These are phyloP conservation scores for Microhierax caerulescens DNA, from an alignment of 2,797 vertebrate genomes.

Conservation along the genomic window DNA sequence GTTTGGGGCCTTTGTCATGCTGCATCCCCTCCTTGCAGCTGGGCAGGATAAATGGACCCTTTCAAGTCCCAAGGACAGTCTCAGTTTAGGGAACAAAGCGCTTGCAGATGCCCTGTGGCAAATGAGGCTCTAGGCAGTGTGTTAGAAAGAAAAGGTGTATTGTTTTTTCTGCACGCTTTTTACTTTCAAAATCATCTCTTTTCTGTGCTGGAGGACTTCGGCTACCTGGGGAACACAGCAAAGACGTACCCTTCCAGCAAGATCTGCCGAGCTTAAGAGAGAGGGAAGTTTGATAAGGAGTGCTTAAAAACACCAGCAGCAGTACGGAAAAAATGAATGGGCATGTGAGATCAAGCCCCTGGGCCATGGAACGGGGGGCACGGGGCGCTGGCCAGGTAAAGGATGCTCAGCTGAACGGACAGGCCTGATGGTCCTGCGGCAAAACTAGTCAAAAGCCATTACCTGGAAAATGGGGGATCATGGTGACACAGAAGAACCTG, in stretches of 20 bases:
- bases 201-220: background rate
- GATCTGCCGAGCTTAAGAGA: background rate
- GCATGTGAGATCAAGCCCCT: background rate
- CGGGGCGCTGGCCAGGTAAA: background rate
- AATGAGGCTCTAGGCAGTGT: background rate
- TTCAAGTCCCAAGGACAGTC: background rate
- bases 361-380: accelerated
- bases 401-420: background rate
- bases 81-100: background rate
- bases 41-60: background rate
- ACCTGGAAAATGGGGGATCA: background rate
- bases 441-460: background rate
- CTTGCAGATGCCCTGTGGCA: background rate
- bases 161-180: background rate
- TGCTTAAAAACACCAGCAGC: background rate
- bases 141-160: background rate
- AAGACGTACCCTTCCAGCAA: background rate
- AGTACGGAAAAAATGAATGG: background rate
- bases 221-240: background rate
- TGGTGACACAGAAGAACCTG: background rate
- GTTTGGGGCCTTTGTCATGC: background rate
- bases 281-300: accelerated
- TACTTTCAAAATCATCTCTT: background rate
- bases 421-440: background rate
- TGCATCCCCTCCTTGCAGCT: background rate